Conservation (phyloP, 92 coral and sea anemone genomes). For the Nematostella vectensis region DNA sequence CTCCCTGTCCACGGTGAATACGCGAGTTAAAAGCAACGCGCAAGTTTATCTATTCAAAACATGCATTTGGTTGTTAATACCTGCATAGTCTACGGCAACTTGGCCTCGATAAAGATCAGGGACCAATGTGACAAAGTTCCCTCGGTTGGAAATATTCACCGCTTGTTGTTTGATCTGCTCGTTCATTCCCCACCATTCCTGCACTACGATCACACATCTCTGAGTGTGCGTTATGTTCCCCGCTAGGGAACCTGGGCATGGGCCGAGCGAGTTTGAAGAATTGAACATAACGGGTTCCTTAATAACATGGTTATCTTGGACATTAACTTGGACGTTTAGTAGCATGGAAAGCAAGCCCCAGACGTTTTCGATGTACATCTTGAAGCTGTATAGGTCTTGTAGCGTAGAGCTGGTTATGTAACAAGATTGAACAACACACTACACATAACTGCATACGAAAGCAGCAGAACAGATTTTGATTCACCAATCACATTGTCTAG, state of each 20-base stretch:
- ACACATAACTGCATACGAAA: too few species aligned
- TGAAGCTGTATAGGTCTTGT: constrained; percentile 10
- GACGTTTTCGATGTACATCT: constrained; percentile 37
- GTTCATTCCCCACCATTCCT: constrained; percentile 99
- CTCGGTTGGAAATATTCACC: constrained; percentile 54
- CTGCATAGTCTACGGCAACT: constrained; percentile 45
- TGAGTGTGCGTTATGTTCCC: constrained; percentile 44
- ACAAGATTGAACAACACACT: background rate
- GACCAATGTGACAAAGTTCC: constrained; percentile 73
- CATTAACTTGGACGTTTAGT: constrained; percentile 49
- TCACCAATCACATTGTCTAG: too few species aligned
- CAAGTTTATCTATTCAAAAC: too few species aligned
- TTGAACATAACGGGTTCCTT: constrained; percentile 54
- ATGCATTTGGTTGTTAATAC: too few species aligned
- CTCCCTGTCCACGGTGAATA: too few species aligned
- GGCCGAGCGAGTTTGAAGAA: constrained; percentile 57
- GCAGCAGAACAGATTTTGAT: too few species aligned
- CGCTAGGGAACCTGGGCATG: constrained; percentile 78
- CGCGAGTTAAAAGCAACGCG: too few species aligned
- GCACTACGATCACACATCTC: constrained; percentile 77
- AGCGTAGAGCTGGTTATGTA: background rate
- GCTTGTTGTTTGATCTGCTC: constrained; percentile 92
- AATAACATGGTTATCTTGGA: constrained; percentile 45
- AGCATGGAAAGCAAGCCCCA: constrained; percentile 40
- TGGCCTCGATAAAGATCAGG: constrained; percentile 87